A percentile compares a stretch with the other conserved stretches of the same genome.
These are phyloP conservation scores for Drosophila kikkawai DNA, from an alignment of 1,140 invertebrate species.

Conservation along the genomic window DNA sequence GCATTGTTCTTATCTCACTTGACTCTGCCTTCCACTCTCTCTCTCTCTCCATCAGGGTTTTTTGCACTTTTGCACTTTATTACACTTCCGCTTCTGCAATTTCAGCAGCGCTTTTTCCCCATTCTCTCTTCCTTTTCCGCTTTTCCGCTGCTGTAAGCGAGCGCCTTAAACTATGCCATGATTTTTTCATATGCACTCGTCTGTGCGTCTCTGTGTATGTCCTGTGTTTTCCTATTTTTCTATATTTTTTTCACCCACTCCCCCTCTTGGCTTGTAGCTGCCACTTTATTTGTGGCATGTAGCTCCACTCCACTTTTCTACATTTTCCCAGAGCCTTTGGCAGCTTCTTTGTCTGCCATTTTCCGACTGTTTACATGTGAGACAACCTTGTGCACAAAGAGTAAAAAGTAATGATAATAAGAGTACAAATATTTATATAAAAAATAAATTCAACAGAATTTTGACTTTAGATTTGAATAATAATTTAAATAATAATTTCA, in stretches of 20 bases:
- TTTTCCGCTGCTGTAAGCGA: slow-evolving; percentile 34
- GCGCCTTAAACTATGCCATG: slow-evolving; percentile 70
- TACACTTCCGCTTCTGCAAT: slow-evolving; percentile 69
- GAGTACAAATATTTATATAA: too few species aligned
- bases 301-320: slow-evolving; percentile 15
- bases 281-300: slow-evolving; percentile 68
- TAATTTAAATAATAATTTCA: too few species aligned
- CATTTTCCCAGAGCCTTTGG: slow-evolving; percentile 35
- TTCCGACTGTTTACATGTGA: slow-evolving; percentile 58
- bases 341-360: slow-evolving; percentile 61
- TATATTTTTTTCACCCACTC: background rate
- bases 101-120: slow-evolving; percentile 46
- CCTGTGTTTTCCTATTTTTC: slow-evolving; percentile 33
- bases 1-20: slow-evolving; percentile 44
- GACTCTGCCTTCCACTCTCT: slow-evolving; percentile 1
- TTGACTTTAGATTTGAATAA: too few species aligned
- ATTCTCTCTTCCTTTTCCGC: slow-evolving; percentile 12
- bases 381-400: slow-evolving; percentile 5
- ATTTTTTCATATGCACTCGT: slow-evolving; percentile 63
- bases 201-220: slow-evolving; percentile 15
- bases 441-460: too few species aligned
- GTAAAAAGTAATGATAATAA: too few species aligned
- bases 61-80: slow-evolving; percentile 69
- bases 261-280: slow-evolving; percentile 30
- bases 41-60: slow-evolving; percentile 8